These are phyloP conservation scores for Drosophila setosimentum DNA, from an alignment of 2,888 invertebrate genomes.

Conservation along the genomic window DNA sequence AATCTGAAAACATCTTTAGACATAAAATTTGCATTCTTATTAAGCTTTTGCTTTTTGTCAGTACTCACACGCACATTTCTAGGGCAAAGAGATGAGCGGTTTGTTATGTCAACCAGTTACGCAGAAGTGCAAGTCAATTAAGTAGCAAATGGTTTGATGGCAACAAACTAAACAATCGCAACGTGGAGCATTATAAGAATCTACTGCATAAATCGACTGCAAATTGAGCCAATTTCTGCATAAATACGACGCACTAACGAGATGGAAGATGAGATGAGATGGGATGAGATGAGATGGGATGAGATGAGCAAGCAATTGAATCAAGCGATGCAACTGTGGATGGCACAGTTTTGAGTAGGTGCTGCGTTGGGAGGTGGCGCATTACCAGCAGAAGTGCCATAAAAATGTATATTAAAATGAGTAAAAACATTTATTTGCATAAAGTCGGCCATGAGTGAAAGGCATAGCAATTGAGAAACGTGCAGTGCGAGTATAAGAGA, in stretches of 20 bases:
- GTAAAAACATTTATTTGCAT: conserved; percentile 81
- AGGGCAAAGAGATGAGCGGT: background rate
- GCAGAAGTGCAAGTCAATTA: conserved; percentile 79
- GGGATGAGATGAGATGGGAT: conserved; percentile 11
- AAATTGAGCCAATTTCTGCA: conserved; percentile 81
- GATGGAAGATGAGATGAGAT: conserved; percentile 45
- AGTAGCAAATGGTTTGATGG: conserved; percentile 78
- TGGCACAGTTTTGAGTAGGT: conserved; percentile 26
- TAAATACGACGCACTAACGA: conserved; percentile 76
- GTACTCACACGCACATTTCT: conserved; percentile 22
- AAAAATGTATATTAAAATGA: conserved; percentile 81
- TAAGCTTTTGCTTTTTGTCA: background rate
- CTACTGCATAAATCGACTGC: conserved; percentile 77
- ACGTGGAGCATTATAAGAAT: conserved; percentile 65
- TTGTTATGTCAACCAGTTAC: conserved; percentile 48
- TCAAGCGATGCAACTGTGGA: conserved; percentile 12
- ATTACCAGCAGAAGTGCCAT: conserved; percentile 76
- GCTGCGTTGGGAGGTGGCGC: conserved; percentile 56
- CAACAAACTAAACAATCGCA: conserved; percentile 75
- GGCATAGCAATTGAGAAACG: conserved; percentile 59
- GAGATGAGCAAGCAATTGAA: conserved; percentile 10
- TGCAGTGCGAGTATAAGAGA: conserved; percentile 1
- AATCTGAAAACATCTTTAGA: background rate
- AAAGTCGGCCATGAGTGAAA: conserved; percentile 64
- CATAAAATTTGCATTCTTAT: background rate